Evolutionary conservation across 2,797 vertebrate species (phyloP).

Genomic region (Pyrocephalus nanus): DNA sequence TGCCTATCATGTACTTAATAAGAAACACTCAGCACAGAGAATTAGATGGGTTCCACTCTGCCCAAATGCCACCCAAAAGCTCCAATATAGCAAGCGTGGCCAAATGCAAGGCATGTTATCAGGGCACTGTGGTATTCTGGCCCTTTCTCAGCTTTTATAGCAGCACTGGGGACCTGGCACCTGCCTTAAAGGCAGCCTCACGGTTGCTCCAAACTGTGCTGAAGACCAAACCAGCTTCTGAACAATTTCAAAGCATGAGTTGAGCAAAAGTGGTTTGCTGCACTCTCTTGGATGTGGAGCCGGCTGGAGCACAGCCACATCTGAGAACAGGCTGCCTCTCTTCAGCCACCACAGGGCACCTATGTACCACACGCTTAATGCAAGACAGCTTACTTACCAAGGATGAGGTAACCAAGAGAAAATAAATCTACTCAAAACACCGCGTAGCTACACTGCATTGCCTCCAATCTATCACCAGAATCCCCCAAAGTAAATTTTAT

Average conservation of each 20-base stretch:
- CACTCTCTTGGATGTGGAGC: constrained; percentile 1
- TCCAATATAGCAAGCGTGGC: background rate
- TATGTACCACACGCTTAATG: background rate
- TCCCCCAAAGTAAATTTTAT: background rate
- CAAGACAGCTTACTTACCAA: background rate
- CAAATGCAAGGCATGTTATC: fast-evolving
- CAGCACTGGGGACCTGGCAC: background rate
- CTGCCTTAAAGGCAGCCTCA: background rate
- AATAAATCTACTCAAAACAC: background rate
- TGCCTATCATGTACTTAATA: background rate
- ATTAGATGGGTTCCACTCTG: background rate
- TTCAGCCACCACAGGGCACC: background rate
- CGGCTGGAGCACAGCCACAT: background rate
- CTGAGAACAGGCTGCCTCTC: background rate
- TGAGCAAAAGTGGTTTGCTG: constrained; percentile 28
- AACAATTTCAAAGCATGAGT: constrained; percentile 4
- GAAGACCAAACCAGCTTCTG: constrained; percentile 31
- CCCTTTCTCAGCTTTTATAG: background rate
- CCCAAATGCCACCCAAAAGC: background rate
- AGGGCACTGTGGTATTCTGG: background rate
- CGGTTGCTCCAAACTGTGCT: background rate
- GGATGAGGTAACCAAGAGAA: background rate
- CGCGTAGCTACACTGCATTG: background rate
- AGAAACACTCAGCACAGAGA: background rate
- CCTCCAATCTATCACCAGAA: background rate